Base-by-base conservation (phyloP, 2,888 invertebrate genomes). In the Synanthedon formicaeformis region DNA sequence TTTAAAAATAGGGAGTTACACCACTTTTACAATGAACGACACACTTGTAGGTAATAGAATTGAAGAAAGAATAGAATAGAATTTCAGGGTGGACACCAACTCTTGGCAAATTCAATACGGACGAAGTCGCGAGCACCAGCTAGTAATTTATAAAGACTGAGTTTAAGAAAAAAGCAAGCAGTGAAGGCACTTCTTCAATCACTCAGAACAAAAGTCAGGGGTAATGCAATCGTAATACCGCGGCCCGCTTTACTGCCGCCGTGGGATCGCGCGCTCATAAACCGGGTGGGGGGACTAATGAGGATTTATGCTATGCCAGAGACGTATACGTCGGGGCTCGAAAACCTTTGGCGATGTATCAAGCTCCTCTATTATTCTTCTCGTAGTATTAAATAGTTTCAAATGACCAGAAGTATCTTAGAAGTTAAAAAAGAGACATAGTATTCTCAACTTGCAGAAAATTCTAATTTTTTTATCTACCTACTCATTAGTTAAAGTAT, bases 211-310 rank as follows among this genome's bases (percentile, higher is more conserved):
- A 69, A 72, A 81, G 81, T 71, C 79, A 75, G 81, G 73, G 79
- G 80, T 78, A 73, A 73, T 73, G 81, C 81, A 82, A 72, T 71
- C 71, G 79, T 78, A 76, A 77, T 64, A 65, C 60, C 53, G 61
- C 65, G 70, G 67, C 63, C 68, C 71, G 77, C 69, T 86, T 88
- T 88, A 88, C 78, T 80, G 72, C 69, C 85, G 80, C 76, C 73
- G 65, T 75, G 87, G 85, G 86, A 82, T 60, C 63, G 60, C 59
- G 60, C 60, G 70, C 76, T 73, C 83, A 77, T 83, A 85, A 75
- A 76, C 60, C 67, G 64, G 62, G 63, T 69, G 67, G 73, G 75
- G 73, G 66, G 64, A 60, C 78, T 85, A 88, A 88, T 87, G 84
- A 87, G 79, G 79, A 88, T 88, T 86, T 88, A 88, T 81, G 72